Conservation (phyloP, 2,888 invertebrate genomes). For the Pecten maximus region DNA sequence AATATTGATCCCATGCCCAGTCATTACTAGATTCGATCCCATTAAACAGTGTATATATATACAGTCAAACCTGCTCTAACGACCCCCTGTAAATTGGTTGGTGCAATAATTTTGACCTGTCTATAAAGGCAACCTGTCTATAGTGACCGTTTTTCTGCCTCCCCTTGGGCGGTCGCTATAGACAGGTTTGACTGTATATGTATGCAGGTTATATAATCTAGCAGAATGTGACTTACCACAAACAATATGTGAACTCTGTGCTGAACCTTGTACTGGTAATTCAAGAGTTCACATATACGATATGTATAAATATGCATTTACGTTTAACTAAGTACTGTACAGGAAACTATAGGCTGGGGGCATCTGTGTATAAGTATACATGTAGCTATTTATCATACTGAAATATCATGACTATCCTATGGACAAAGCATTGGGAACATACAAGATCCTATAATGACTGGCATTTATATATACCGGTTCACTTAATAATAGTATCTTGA, state of each 20-base stretch:
- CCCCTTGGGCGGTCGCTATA: too few relatives aligned
- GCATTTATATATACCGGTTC: background rate
- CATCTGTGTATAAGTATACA: background rate
- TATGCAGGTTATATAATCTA: background rate
- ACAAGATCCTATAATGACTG: background rate
- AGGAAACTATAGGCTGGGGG: background rate
- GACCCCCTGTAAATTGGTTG: too few relatives aligned
- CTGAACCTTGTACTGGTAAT: conserved; percentile 3
- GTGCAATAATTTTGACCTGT: too few relatives aligned
- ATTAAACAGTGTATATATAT: too few relatives aligned
- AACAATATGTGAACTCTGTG: background rate
- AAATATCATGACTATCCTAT: background rate
- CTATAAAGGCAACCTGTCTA: too few relatives aligned
- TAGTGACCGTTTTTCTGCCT: too few relatives aligned
- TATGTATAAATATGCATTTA: background rate
- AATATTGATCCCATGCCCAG: too few relatives aligned
- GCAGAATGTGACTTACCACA: background rate
- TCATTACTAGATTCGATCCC: too few relatives aligned
- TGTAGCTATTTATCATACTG: background rate
- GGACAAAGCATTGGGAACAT: background rate
- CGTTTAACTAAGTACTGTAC: background rate
- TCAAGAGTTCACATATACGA: background rate
- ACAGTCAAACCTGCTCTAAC: too few relatives aligned
- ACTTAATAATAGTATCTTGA: conserved; percentile 20
- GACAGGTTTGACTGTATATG: too few relatives aligned